Base-by-base conservation (phyloP, 2,888 invertebrate species). In the Ctenicera cuprea region DNA sequence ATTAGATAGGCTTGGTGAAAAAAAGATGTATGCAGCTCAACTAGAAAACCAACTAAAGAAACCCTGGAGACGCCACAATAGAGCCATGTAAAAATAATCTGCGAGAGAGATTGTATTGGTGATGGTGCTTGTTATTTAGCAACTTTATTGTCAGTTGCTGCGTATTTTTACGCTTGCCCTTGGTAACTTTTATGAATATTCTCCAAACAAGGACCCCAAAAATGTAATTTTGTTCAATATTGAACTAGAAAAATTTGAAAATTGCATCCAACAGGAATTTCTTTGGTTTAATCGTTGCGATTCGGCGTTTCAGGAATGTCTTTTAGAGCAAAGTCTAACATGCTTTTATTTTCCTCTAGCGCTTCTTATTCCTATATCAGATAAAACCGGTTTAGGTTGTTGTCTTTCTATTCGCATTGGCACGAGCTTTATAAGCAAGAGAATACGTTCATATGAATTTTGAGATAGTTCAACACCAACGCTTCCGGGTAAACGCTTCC, bases 391-490 rank as follows among this genome's bases (percentile, higher is more conserved):
- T 14, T 18, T 65, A 38, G 38, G 37, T 52, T 38, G 63, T 64
- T 64, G 50, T 43, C 48, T 38, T 63, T 57, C 37, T 71, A 63
- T 69, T 61, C 43, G 33, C 43, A 63, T 64, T 41, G 54, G 54
- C 52, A 30, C 22, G 54, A 45, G 33, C 12, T 33, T 57, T 48
- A 48, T 64, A 65, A 71, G 50, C 20, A 48, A 41, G 30, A 61
- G 59, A 61, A 71, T 65, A 65, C 48, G 59, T 66, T 41, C 70
- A 26, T 71, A 66, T 71, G 61, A 66, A 71, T 71, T 71, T 71
- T 59, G 66, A 57, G 73, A 67, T 73, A 73, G 73, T 67, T 73
- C 62, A 73, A 73, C 67, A 73, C 62, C 62, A 45, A 68, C 52
- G 67, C 67, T 73, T 73, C 73, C 67, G 67, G 67, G 67, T 73